phyloP scores from a whole-genome alignment of 2,888 invertebrate genomes.

The Hedychridium roseum region DNA sequence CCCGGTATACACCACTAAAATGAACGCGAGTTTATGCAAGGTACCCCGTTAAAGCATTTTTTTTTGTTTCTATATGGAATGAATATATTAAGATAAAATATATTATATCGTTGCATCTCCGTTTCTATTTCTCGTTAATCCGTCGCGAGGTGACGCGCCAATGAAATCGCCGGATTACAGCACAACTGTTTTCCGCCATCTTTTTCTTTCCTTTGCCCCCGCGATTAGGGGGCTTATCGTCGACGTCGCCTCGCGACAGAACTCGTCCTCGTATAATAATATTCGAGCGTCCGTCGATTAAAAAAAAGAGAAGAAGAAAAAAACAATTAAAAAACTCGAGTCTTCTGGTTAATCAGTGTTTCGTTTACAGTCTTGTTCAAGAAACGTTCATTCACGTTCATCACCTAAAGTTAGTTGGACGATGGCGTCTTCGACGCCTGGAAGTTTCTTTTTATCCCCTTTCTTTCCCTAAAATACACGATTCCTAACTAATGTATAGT shows the following conservation, averaged over 20 bases:
- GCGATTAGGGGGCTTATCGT: not conserved
- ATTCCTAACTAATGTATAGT: slow-evolving; percentile 53
- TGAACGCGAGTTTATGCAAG: slow-evolving; percentile 49
- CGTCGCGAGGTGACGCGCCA: slow-evolving; percentile 37
- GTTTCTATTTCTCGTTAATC: slow-evolving; percentile 32
- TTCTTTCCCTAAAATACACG: slow-evolving; percentile 26
- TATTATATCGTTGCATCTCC: slow-evolving; percentile 53
- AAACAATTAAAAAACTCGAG: slow-evolving; percentile 55
- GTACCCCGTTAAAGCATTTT: slow-evolving; percentile 58
- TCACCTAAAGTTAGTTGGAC: slow-evolving; percentile 61
- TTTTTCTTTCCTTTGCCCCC: not conserved
- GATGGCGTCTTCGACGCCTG: slow-evolving; percentile 59
- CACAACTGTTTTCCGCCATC: too few relatives aligned
- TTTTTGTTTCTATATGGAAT: slow-evolving; percentile 56
- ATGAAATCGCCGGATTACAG: not conserved
- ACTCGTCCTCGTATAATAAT: slow-evolving; percentile 7
- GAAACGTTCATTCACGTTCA: slow-evolving; percentile 57
- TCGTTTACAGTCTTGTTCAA: slow-evolving; percentile 59
- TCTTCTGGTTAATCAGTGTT: slow-evolving; percentile 53
- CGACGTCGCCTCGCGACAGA: slow-evolving; percentile 1
- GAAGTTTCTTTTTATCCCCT: slow-evolving; percentile 44
- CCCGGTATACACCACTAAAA: slow-evolving; percentile 51
- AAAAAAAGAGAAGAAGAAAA: slow-evolving; percentile 35
- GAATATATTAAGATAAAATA: slow-evolving; percentile 60
- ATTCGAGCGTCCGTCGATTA: slow-evolving; percentile 1